Base-by-base conservation (phyloP, 2,888 invertebrate species). In the Cosmia pyralina region DNA sequence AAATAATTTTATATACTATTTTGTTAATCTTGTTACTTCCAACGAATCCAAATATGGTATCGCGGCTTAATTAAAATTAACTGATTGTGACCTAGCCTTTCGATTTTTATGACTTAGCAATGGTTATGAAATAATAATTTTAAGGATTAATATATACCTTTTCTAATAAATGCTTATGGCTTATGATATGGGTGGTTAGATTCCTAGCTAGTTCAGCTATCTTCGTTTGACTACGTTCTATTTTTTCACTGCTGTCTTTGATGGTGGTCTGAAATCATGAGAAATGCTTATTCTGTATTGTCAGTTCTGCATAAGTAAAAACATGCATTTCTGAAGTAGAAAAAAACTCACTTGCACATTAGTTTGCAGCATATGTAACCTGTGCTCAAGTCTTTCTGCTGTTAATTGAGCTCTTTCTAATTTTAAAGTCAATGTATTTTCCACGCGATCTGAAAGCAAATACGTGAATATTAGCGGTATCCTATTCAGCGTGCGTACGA, bases 391-490 rank as follows among this genome's bases (percentile, higher is more conserved):
- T 81, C 94, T 91, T 82, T 96, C 96, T 62, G 95, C 96, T 84
- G 96, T 95, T 89, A 96, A 90, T 92, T 96, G 93, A 82, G 93
- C 92, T 90, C 96, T 92, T 89, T 96, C 94, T 87, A 96, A 91
- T 91, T 93, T 93, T 85, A 96, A 88, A 82, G 95, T 93, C 79
- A 96, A 87, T 75, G 96, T 93, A 68, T 94, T 95, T 89, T 96
- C 96, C 78, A 96, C 92, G 69, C 94, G 95, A 90, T 96, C 96
- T 96, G 92, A 69, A 92, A 93, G 81, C 85, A 88, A 90, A 90
- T 86, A 87, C 77, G 84, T 82, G 77, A 82, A 75, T 88, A 85
- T 87, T 85, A 90, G 86, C 79, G 74, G 84, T 81, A 88, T 90
- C 87, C 89, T 89, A 87, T 88, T 90, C 87, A 88, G 81, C 67